Evolutionary conservation across 2,888 invertebrate species (phyloP), one percentile per base, ranked within the genome.

Genomic region (Xiphydria camelus): DNA sequence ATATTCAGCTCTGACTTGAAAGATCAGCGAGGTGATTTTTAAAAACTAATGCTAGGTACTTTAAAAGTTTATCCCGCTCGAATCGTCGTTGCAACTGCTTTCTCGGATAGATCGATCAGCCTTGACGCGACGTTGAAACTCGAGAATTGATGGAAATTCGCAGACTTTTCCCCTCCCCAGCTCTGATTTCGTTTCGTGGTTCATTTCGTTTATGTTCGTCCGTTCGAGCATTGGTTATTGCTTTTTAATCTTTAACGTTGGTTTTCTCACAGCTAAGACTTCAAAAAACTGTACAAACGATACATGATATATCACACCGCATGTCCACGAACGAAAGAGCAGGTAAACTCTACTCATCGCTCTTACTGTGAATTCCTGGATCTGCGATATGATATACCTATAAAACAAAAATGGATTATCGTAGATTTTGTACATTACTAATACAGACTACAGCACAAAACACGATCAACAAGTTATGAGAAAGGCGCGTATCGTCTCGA

Each of bases 281-380:
- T n/a, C n/a, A n/a, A n/a, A 57, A 63, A 59, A 66, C 61, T 48
- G 62, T 56, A 67, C 59, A 67, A 57, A 62, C 62, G 61, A 51
- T 53, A 64, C 58, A 66, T 48, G 47, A 46, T 53, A 62, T 55
- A 53, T 50, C 15, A 29, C 15, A 29, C 12, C n/a, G n/a, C n/a
- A n/a, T n/a, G n/a, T n/a, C n/a, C n/a, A n/a, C n/a, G n/a, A n/a
- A n/a, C n/a, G n/a, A n/a, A n/a, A n/a, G n/a, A n/a, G n/a, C n/a
- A n/a, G n/a, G n/a, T n/a, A n/a, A n/a, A n/a, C n/a, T n/a, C n/a
- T n/a, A n/a, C n/a, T n/a, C n/a, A n/a, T n/a, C n/a, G n/a, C n/a
- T n/a, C n/a, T n/a, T n/a, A n/a, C n/a, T n/a, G n/a, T n/a, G n/a
- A n/a, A n/a, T n/a, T n/a, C n/a, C n/a, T n/a, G n/a, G n/a, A n/a